A percentile compares a stretch with the other conserved stretches of the same genome.
Conservation (phyloP, 2,888 invertebrate genomes). For the Acrobasis consociella region DNA sequence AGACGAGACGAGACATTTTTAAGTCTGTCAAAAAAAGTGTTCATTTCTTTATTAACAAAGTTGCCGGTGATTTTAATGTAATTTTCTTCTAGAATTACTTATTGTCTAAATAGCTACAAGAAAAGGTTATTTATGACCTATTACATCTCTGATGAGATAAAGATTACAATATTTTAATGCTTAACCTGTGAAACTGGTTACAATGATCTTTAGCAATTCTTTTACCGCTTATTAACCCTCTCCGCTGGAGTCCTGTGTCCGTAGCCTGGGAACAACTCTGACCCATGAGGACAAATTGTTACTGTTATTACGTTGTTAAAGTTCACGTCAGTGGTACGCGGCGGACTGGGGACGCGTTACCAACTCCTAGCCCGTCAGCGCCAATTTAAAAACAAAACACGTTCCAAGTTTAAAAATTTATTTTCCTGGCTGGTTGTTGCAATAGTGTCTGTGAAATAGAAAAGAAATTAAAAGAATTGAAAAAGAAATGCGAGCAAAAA, state of each 20-base stretch:
- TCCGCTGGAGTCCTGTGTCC: slow-evolving; percentile 58
- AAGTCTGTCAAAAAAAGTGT: too few species aligned
- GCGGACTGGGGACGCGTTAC: slow-evolving; percentile 60
- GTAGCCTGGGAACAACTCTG: slow-evolving; percentile 60
- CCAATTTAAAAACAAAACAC: slow-evolving; percentile 31
- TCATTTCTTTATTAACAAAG: too few species aligned
- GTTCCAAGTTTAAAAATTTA: slow-evolving; percentile 27
- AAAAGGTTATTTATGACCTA: too few species aligned
- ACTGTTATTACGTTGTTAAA: slow-evolving; percentile 74
- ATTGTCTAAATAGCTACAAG: too few species aligned
- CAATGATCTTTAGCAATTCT: neutral
- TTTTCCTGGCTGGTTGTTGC: neutral
- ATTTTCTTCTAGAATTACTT: too few species aligned
- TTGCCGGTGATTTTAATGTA: too few species aligned
- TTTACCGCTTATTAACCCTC: slow-evolving; percentile 35
- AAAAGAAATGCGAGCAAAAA: slow-evolving; percentile 1
- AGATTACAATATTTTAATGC: too few species aligned
- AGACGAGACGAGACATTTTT: too few species aligned
- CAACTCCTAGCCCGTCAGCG: slow-evolving; percentile 45
- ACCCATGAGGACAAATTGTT: slow-evolving; percentile 74
- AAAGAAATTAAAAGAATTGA: neutral
- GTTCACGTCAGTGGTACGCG: slow-evolving; percentile 66
- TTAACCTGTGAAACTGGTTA: too few species aligned
- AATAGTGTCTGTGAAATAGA: neutral
- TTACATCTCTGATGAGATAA: too few species aligned